Conservation (phyloP, 2,888 invertebrate species). For the Loripinus fragilis region DNA sequence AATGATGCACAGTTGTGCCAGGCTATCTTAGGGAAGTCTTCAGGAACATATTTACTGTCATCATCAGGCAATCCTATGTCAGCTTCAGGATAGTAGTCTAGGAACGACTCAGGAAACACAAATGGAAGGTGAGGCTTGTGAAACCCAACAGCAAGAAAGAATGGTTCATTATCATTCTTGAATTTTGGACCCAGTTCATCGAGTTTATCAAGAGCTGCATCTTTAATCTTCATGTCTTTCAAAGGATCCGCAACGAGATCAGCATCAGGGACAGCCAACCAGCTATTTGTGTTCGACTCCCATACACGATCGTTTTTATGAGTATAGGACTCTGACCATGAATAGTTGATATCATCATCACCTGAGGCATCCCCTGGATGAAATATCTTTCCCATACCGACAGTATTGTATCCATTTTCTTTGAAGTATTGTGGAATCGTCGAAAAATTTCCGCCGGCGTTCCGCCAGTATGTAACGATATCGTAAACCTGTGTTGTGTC, state of each 20-base stretch:
- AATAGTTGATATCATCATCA: constrained; percentile 46
- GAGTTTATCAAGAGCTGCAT: constrained; percentile 87
- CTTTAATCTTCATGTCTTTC: constrained; percentile 90
- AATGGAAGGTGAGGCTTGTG: neutral
- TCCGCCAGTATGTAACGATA: constrained; percentile 55
- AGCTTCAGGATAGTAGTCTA: neutral
- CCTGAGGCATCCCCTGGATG: constrained; percentile 51
- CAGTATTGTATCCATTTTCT: constrained; percentile 52
- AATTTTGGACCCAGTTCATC: constrained; percentile 65
- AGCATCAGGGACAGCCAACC: constrained; percentile 61
- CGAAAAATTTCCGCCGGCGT: constrained; percentile 64
- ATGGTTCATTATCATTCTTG: constrained; percentile 85
- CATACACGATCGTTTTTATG: constrained; percentile 87
- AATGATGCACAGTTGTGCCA: constrained; percentile 67
- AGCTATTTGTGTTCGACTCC: constrained; percentile 35
- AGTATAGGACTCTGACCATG: constrained; percentile 41
- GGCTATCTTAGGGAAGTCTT: constrained; percentile 65
- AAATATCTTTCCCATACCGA: constrained; percentile 65
- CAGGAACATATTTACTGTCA: constrained; percentile 87
- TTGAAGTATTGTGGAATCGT: constrained; percentile 66
- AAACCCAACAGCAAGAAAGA: constrained; percentile 70
- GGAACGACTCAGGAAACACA: neutral
- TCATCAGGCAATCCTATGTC: neutral
- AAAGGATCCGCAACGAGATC: constrained; percentile 86
- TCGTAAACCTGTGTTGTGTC: constrained; percentile 65